phyloP scores from a whole-genome alignment of 1,140 invertebrate species.

The Drosophila ananassae region DNA sequence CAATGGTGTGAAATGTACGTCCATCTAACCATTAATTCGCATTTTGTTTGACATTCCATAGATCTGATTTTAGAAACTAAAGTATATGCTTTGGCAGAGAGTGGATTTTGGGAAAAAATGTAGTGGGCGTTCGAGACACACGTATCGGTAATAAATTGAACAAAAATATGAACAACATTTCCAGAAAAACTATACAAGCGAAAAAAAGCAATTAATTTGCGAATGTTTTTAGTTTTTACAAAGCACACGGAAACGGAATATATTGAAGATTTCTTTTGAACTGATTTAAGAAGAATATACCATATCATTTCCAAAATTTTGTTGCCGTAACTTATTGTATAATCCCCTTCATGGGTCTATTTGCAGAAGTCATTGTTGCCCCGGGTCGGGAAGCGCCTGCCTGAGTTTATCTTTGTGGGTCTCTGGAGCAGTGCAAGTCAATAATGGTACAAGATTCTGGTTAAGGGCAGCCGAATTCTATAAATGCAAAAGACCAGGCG shows the following conservation, averaged over 20 bases:
- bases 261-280: neutral
- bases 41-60: conserved; percentile 73
- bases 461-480: conserved; percentile 25
- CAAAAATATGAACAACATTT: conserved; percentile 38
- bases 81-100: conserved; percentile 12
- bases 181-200: conserved; percentile 14
- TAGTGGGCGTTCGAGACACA: conserved; percentile 63
- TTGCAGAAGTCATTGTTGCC: conserved; percentile 18
- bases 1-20: conserved; percentile 34
- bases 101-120: conserved; percentile 26
- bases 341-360: neutral
- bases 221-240: neutral
- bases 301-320: too few relatives aligned
- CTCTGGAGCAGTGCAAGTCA: conserved; percentile 16
- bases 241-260: neutral
- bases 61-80: conserved; percentile 23
- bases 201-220: neutral
- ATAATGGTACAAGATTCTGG: conserved; percentile 25
- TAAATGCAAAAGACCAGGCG: conserved; percentile 44
- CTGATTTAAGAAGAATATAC: neutral
- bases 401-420: conserved; percentile 38
- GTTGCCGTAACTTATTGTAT: too few relatives aligned
- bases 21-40: conserved; percentile 46
- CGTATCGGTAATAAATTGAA: conserved; percentile 58
- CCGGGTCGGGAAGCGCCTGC: conserved; percentile 12